Percentiles rank a stretch among this genome's conserved stretches.
These are phyloP conservation scores for Mionectes olivaceus DNA, from an alignment of 2,797 vertebrate genomes.

Conservation along the genomic window DNA sequence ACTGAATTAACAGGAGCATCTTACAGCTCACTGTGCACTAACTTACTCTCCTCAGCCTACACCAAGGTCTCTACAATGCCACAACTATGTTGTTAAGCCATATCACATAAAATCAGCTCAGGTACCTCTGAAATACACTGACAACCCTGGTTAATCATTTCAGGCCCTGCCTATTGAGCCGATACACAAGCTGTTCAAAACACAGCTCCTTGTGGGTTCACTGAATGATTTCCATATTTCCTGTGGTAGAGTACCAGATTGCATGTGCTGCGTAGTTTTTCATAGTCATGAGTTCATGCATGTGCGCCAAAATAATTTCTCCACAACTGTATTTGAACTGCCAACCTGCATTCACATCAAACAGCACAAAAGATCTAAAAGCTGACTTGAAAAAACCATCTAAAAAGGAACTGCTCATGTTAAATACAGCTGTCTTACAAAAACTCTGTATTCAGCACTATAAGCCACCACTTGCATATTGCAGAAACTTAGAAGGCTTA, in stretches of 20 bases:
- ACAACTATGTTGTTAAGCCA: neutral
- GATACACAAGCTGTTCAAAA: neutral
- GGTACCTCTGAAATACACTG: neutral
- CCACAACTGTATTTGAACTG: neutral
- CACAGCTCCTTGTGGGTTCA: neutral
- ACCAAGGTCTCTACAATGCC: neutral
- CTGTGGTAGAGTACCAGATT: neutral
- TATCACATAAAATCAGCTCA: neutral
- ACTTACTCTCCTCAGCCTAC: neutral
- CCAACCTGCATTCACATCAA: neutral
- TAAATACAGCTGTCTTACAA: conserved; percentile 1
- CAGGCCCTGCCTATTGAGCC: neutral
- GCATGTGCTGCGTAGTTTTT: neutral
- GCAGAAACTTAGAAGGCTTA: conserved; percentile 27
- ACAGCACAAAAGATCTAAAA: neutral
- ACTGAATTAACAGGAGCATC: neutral
- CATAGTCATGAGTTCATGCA: neutral
- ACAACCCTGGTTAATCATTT: neutral
- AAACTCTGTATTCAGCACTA: neutral
- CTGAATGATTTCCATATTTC: neutral
- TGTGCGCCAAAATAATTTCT: neutral
- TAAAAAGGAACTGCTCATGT: neutral
- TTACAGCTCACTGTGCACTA: neutral
- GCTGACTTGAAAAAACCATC: neutral
- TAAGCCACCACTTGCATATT: conserved; percentile 1